phyloP scores from a whole-genome alignment of 2,888 invertebrate genomes.

The Drosophila peninsularis region DNA sequence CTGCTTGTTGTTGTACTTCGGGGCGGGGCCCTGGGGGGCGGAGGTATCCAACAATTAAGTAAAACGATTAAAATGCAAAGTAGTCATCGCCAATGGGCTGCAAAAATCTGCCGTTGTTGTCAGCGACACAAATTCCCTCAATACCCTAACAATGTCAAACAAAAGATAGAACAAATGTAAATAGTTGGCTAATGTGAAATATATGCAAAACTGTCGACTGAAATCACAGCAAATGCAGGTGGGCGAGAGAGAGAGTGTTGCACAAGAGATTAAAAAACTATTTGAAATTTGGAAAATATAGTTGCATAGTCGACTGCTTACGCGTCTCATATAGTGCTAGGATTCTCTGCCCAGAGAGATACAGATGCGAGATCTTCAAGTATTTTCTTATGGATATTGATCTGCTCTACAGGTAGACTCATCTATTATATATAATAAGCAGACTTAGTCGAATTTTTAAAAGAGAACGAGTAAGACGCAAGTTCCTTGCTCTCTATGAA shows the following conservation, averaged over 20 bases:
- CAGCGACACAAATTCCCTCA: constrained; percentile 5
- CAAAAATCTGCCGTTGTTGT: constrained; percentile 29
- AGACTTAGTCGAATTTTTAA: too few species aligned
- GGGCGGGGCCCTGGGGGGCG: neutral
- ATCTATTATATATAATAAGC: too few species aligned
- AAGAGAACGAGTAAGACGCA: too few species aligned
- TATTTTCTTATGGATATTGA: neutral
- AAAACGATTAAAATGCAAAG: constrained; percentile 78
- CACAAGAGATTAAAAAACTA: neutral
- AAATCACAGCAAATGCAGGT: neutral
- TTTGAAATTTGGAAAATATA: neutral
- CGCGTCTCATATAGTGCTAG: neutral
- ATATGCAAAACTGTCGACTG: neutral
- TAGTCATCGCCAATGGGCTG: constrained; percentile 58
- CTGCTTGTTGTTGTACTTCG: constrained; percentile 27
- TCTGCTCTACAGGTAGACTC: neutral
- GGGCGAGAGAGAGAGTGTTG: neutral
- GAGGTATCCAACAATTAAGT: constrained; percentile 66
- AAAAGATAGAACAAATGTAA: constrained; percentile 5
- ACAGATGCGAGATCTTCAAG: neutral
- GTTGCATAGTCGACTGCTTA: neutral
- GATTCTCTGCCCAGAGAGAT: neutral
- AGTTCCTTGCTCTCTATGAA: too few species aligned
- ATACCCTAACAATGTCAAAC: constrained; percentile 15
- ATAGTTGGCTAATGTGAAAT: constrained; percentile 1